Evolutionary conservation across 1,140 invertebrate genomes (phyloP).

Genomic region (Oreohelix idahoensis): DNA sequence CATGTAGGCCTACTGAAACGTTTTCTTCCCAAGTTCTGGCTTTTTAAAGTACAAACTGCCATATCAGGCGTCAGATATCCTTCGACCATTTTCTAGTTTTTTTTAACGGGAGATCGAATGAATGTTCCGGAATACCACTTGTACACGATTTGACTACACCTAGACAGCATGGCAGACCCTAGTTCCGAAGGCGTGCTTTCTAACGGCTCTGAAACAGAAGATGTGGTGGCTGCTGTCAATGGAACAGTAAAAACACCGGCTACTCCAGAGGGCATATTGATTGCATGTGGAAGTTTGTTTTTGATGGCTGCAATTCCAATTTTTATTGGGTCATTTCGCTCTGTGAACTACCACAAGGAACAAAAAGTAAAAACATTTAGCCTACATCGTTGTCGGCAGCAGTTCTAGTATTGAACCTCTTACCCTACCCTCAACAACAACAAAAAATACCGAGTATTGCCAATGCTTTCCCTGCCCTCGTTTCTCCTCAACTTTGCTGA

Average conservation of each 20-base stretch:
- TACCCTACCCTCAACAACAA: background rate
- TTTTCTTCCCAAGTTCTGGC: too few species aligned
- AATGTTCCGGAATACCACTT: too few species aligned
- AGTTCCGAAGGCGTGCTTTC: constrained; percentile 54
- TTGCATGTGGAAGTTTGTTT: constrained; percentile 93
- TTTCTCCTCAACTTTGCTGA: too few species aligned
- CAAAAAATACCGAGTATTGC: background rate
- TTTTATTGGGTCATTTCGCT: constrained; percentile 94
- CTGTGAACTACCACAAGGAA: constrained; percentile 93
- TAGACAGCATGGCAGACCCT: constrained; percentile 45
- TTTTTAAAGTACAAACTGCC: too few species aligned
- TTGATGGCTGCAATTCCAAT: constrained; percentile 97
- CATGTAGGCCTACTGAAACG: too few species aligned
- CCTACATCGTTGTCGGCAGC: too few species aligned
- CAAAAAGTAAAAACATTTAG: constrained; percentile 80
- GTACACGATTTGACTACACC: too few species aligned
- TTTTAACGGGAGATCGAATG: too few species aligned
- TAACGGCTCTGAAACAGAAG: constrained; percentile 50
- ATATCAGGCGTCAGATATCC: too few species aligned
- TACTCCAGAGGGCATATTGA: constrained; percentile 92
- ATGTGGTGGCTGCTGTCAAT: constrained; percentile 53
- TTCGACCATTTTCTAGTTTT: too few species aligned
- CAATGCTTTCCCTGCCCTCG: background rate
- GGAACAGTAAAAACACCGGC: constrained; percentile 79
- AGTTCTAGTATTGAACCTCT: background rate